Conservation (phyloP, 1,140 invertebrate species). For the Portunus trituberculatus region DNA sequence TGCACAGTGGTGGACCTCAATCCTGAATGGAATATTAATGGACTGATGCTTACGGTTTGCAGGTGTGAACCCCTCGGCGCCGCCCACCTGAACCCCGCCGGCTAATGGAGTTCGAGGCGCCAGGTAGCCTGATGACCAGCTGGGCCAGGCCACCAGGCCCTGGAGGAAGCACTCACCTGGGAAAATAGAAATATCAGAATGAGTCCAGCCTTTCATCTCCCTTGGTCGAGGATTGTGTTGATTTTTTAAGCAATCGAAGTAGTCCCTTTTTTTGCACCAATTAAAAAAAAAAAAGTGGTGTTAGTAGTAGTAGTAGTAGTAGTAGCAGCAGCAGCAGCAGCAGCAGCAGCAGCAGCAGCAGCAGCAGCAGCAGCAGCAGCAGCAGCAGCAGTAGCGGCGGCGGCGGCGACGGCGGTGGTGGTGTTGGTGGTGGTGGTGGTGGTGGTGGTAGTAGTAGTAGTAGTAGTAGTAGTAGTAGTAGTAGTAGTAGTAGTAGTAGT, state of each 20-base stretch:
- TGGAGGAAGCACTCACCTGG: background rate
- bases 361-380: too few relatives aligned
- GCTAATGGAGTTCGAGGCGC: background rate
- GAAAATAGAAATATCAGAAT: background rate
- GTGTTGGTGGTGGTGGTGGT: too few relatives aligned
- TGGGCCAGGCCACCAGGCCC: background rate
- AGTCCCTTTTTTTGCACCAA: background rate
- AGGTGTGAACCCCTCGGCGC: constrained; percentile 7
- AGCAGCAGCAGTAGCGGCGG: too few relatives aligned
- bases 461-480: too few relatives aligned
- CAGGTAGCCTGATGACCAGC: background rate
- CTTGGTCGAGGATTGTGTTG: background rate
- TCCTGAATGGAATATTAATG: background rate
- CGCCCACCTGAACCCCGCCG: background rate
- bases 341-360: too few relatives aligned
- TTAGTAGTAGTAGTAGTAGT: too few relatives aligned
- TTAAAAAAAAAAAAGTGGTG: background rate
- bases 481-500: too few relatives aligned
- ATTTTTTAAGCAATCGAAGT: background rate
- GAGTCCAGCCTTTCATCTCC: background rate
- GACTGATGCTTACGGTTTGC: background rate
- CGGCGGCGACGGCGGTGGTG: too few relatives aligned
- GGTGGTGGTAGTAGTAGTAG: too few relatives aligned
- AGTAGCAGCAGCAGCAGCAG: too few relatives aligned
- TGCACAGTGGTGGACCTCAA: background rate